Base-by-base conservation (phyloP, 2,797 vertebrate species). In the Darevskia nairensis region DNA sequence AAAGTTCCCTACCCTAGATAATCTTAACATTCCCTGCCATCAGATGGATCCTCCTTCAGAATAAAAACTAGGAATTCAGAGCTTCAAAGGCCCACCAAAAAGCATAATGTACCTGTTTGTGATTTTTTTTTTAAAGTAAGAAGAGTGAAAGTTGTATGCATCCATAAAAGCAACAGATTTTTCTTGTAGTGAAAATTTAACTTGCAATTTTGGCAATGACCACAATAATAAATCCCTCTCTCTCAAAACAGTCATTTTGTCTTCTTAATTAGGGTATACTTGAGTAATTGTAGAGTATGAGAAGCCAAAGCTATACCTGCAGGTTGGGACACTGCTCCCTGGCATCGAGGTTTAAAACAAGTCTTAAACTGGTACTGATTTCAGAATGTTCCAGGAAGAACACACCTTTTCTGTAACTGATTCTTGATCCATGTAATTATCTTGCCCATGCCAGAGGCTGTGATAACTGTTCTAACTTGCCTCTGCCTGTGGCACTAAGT, bases 381-480 rank as follows among this genome's bases (percentile, higher is more conserved):
- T 50, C 8, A 79, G 17, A 66, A 80, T 8, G 35, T 88, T 39
- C 75, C 75, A 80, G 90, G 78, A 84, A 59, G 3, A 35, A n/a
- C 61, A 66, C 0, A 66, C 87, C 32, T 3, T 90, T 71, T 8
- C 46, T 27, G 29, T 90, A 75, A 46, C 29, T 84, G 17, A 80
- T 92, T 84, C 81, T 84, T 84, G 78, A 81, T 88, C 85, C 76
- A 61, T 81, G 39, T 74, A 85, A 44, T 41, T 66, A 4, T 41
- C 19, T 89, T 84, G 13, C 1, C 88, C 80, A 55, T 89, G 72
- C 50, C 0, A 61, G 75, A 10, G 66, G 77, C 64, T 82, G 66
- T 8, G 50, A 69, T 86, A 90, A 91, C 85, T 27, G 72, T 89
- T 80, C 23, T 61, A 72, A 77, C 85, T 32, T 87, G 85, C 46